Evolutionary conservation across 2,888 invertebrate species (phyloP), one percentile per base, ranked within the genome.

Genomic region (Heteromyza rotundicornis): DNA sequence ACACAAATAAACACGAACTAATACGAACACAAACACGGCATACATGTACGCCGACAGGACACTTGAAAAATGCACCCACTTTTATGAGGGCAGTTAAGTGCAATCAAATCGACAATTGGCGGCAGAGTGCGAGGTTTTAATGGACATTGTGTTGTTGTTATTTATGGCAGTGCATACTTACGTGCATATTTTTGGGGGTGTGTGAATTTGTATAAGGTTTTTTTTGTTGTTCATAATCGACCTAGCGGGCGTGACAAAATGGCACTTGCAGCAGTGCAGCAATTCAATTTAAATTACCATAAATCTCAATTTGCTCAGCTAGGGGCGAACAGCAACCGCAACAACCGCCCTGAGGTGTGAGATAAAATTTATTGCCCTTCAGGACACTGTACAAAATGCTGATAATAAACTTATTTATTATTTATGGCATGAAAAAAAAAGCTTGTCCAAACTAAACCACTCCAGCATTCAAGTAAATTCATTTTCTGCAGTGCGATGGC

Each of bases 1-100:
- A n/a, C n/a, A n/a, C n/a, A n/a, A n/a, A n/a, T n/a, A n/a, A n/a
- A n/a, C n/a, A n/a, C 12, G 32, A 32, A 12, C 12, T 32, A 53
- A 54, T 61, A 62, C 44, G 20, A 52, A 59, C 23, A 16, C 27
- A 47, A 51, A 24, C 5, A 24, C 16, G 27, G 40, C n/a, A 40
- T 27, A 27, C 10, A 27, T 7, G 10, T 27, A 55, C 40, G 16
- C 22, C 16, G 32, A 20, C 54, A 27, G 40, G 5, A 40, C 40
- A n/a, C 40, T n/a, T n/a, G 12, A n/a, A 10, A 40, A 40, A 40
- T 40, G 14, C 40, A 40, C 27, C 10, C 14, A n/a, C n/a, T 40
- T 40, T 40, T 40, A 40, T 40, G 40, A 40, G 14, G 40, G 40
- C 16, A 3, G 40, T 40, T 40, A n/a, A 40, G 16, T 7, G 40